Conservation (phyloP, 2,113 vertebrate genomes). For the Trochalopteron elliotii region DNA sequence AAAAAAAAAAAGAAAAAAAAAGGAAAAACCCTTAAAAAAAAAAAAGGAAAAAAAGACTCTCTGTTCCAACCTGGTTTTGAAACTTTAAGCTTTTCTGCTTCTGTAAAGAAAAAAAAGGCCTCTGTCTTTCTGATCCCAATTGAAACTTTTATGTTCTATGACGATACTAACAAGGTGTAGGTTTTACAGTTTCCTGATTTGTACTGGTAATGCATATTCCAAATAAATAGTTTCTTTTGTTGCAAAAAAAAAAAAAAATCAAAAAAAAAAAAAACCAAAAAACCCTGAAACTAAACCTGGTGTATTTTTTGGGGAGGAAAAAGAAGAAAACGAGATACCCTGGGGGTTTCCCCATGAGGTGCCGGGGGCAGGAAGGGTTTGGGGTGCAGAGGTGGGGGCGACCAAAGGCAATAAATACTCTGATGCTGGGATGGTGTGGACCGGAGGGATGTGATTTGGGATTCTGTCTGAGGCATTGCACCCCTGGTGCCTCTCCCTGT, state of each 20-base stretch:
- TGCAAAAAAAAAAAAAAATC: constrained; percentile 73
- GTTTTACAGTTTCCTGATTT: constrained; percentile 95
- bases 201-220: constrained; percentile 96
- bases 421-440: neutral
- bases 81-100: constrained; percentile 86
- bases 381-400: neutral
- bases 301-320: constrained; percentile 81
- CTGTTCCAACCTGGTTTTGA: constrained; percentile 84
- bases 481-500: fast-evolving
- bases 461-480: too few species aligned
- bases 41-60: constrained; percentile 64
- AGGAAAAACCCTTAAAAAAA: too few species aligned
- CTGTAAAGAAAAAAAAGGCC: constrained; percentile 84
- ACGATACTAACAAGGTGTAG: constrained; percentile 89
- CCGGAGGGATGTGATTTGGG: neutral
- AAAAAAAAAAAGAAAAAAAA: too few species aligned
- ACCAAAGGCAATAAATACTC: neutral
- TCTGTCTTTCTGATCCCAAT: constrained; percentile 84
- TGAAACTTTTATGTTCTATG: constrained; percentile 87
- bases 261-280: neutral
- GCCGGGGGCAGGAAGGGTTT: neutral
- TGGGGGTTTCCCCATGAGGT: neutral
- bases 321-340: fast-evolving
- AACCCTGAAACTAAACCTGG: neutral
- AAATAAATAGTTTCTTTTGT: constrained; percentile 97